Conservation (phyloP, 2,888 invertebrate genomes). For the Doris montereyensis region DNA sequence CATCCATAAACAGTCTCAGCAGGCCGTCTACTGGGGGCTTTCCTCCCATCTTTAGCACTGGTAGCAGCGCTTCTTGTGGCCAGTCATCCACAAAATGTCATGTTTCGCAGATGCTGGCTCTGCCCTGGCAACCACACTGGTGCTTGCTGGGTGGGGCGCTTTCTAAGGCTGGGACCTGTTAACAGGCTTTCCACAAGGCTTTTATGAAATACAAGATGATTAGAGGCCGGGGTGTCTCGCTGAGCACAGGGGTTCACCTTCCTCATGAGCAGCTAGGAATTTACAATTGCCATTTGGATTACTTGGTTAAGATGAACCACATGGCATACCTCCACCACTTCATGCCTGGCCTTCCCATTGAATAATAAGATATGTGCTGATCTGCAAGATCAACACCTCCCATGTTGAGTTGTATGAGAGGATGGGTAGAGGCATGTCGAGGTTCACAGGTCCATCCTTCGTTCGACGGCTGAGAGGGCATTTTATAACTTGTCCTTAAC, state of each 20-base stretch:
- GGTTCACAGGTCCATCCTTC: neutral
- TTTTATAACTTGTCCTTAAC: too few species aligned
- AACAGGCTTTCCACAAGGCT: slow-evolving; percentile 5
- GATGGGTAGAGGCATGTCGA: neutral
- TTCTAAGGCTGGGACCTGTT: neutral
- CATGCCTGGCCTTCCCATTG: slow-evolving; percentile 29
- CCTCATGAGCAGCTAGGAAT: slow-evolving; percentile 31
- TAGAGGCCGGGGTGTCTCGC: neutral
- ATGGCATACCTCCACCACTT: slow-evolving; percentile 40
- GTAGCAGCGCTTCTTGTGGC: slow-evolving; percentile 12
- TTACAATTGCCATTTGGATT: slow-evolving; percentile 30
- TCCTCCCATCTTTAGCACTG: slow-evolving; percentile 15
- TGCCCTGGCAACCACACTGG: neutral
- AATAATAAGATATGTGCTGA: slow-evolving; percentile 39
- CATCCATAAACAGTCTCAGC: neutral
- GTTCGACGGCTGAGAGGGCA: neutral
- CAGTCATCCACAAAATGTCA: neutral
- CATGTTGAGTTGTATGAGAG: slow-evolving; percentile 16
- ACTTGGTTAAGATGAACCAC: slow-evolving; percentile 34
- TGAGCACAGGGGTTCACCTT: neutral
- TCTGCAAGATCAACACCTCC: slow-evolving; percentile 31
- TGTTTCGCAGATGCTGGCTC: neutral
- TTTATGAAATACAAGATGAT: slow-evolving; percentile 12
- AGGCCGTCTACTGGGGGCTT: neutral
- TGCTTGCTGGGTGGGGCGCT: neutral